phyloP scores from a whole-genome alignment of 2,888 invertebrate genomes.

The Campoletis raptor region DNA sequence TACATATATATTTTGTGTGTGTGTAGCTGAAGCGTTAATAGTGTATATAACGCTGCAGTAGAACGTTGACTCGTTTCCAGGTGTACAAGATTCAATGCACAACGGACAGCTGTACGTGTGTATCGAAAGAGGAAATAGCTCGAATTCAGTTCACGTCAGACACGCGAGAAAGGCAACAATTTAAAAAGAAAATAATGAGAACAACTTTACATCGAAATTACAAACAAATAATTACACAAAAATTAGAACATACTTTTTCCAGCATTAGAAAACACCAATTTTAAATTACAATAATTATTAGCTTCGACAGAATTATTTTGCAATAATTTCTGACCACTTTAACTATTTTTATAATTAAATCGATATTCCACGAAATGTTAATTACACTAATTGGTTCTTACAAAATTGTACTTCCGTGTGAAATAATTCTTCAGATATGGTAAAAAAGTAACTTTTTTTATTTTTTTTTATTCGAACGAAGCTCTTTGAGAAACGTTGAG shows the following conservation, averaged over 20 bases:
- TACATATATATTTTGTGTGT: not conserved
- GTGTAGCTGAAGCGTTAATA: constrained; percentile 31
- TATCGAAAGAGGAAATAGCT: constrained; percentile 11
- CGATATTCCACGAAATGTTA: no score
- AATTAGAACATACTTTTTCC: not conserved
- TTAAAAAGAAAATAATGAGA: not conserved
- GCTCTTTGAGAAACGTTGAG: not conserved
- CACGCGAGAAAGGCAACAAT: constrained; percentile 4
- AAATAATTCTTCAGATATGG: no score
- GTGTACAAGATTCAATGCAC: constrained; percentile 38
- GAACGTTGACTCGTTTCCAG: constrained; percentile 41
- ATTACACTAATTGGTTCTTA: not conserved
- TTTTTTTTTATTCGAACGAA: not conserved
- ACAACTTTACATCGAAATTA: not conserved
- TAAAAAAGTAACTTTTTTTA: not conserved
- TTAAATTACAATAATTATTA: not conserved
- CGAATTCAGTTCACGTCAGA: constrained; percentile 19
- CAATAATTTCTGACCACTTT: no score
- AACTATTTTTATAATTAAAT: no score
- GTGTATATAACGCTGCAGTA: constrained; percentile 13
- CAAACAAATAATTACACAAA: not conserved
- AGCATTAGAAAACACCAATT: not conserved
- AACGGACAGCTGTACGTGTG: constrained; percentile 2
- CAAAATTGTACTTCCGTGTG: no score
- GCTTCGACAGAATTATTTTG: no score